Base-by-base conservation (phyloP, 1,140 invertebrate species). In the Cotesia vestalis region DNA sequence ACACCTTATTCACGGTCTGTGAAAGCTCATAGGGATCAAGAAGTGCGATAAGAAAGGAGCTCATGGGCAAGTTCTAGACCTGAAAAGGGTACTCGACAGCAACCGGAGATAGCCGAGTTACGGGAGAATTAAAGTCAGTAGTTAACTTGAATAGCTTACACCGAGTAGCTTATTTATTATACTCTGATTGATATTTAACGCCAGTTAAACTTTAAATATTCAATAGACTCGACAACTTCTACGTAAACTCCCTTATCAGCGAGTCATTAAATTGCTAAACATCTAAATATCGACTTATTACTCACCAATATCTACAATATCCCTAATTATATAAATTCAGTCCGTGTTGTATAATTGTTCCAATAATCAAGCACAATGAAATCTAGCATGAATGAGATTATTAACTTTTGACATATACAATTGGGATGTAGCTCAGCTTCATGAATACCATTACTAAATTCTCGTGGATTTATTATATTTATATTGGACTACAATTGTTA, bases 1-100 rank as follows among this genome's bases (percentile, higher is more conserved):
- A 57, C 66, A 35, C 34, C 66, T 68, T 68, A 59, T 68, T 68
- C 66, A 59, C 55, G 53, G 53, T 60, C 34, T 36, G 38, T 53
- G 20, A 36, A 68, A 68, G 66, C 66, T 68, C 59, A 68, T 68
- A 55, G 55, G 66, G 34, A 68, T 68, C 66, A 40, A 60, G 55
- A 59, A 38, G 51, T 12, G n/a, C 14, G 66, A 68, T 68, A 68
- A 68, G 36, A 68, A 60, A 11, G 9, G 9, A 68, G 66, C 53
- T n/a, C 66, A 46, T 55, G 55, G 60, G 66, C 38, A 46, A 27
- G 55, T 38, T 59, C 27, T 20, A 68, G 11, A 68, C 53, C 55
- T 68, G 53, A 17, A 68, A 68, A 68, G 66, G 66, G 66, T 68
- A 14, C 53, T 40, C 36, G 53, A 9, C 34, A 68, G 9, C 53